A percentile compares a stretch with the other conserved stretches of the same genome.
These are phyloP conservation scores for Pardosa pseudoannulata DNA, from an alignment of 2,888 invertebrate genomes.

Conservation along the genomic window DNA sequence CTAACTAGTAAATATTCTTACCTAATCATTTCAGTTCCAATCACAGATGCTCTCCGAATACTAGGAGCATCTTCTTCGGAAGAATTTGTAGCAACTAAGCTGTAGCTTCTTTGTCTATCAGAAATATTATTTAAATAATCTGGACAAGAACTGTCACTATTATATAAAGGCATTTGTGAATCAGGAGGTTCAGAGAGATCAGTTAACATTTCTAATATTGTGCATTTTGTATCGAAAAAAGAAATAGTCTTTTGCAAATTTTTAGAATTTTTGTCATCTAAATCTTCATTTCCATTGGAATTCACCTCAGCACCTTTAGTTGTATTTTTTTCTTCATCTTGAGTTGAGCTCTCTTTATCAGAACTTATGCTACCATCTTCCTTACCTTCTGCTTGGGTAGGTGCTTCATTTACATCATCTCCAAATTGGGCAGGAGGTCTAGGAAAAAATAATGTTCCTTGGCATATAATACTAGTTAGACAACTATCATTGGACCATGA, in stretches of 20 bases:
- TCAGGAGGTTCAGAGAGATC: constrained; percentile 67
- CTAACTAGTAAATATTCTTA: constrained; percentile 6
- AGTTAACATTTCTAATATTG: constrained; percentile 74
- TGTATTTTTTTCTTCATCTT: background rate
- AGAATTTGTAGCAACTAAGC: constrained; percentile 30
- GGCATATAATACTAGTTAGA: constrained; percentile 70
- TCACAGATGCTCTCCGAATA: constrained; percentile 73
- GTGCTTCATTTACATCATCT: constrained; percentile 53
- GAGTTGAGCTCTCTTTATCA: background rate
- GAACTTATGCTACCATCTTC: background rate
- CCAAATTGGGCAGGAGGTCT: constrained; percentile 74
- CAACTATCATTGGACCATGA: constrained; percentile 65
- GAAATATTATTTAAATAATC: constrained; percentile 9
- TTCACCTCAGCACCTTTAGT: background rate
- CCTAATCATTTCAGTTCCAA: constrained; percentile 76
- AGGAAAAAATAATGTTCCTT: constrained; percentile 74
- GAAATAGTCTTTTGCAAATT: constrained; percentile 44
- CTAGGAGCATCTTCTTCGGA: constrained; percentile 73
- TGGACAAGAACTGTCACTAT: constrained; percentile 21
- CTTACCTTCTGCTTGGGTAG: background rate
- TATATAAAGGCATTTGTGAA: constrained; percentile 30
- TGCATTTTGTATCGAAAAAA: constrained; percentile 75
- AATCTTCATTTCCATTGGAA: constrained; percentile 14
- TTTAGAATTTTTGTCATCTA: constrained; percentile 24
- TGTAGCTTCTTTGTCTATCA: constrained; percentile 56